These are phyloP conservation scores for Apotomis betuletana DNA, from an alignment of 2,888 invertebrate genomes.

Conservation along the genomic window DNA sequence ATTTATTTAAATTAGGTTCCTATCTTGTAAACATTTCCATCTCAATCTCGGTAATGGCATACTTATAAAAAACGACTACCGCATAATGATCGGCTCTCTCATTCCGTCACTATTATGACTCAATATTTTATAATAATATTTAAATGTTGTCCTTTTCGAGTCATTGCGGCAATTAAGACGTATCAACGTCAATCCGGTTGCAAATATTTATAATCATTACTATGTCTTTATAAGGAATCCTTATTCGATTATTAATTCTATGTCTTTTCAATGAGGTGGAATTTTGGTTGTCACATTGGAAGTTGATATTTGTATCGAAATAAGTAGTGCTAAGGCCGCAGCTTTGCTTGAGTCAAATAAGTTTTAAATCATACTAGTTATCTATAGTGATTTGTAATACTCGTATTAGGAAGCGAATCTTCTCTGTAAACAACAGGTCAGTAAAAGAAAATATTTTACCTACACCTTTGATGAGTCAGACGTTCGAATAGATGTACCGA, in stretches of 20 bases:
- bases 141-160: conserved; percentile 33
- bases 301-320: conserved; percentile 9
- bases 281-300: background rate
- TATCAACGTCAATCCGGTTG: conserved; percentile 42
- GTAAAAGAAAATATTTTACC: background rate
- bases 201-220: conserved; percentile 39
- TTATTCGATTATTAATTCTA: conserved; percentile 10
- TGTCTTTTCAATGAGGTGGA: background rate
- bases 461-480: background rate
- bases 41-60: conserved; percentile 4
- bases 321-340: conserved; percentile 10
- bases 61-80: conserved; percentile 4
- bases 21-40: conserved; percentile 1
- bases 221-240: background rate
- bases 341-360: conserved; percentile 8
- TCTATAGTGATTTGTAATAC: too few relatives aligned
- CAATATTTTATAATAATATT: conserved; percentile 37
- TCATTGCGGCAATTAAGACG: conserved; percentile 41
- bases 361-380: background rate
- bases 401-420: too few relatives aligned
- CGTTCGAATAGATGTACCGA: background rate
- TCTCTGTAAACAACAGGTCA: background rate
- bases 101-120: conserved; percentile 29
- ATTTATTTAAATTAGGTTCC: conserved; percentile 1
- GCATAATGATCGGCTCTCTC: conserved; percentile 23